Base-by-base conservation (phyloP, 2,113 vertebrate genomes). In the Raphicerus campestris region DNA sequence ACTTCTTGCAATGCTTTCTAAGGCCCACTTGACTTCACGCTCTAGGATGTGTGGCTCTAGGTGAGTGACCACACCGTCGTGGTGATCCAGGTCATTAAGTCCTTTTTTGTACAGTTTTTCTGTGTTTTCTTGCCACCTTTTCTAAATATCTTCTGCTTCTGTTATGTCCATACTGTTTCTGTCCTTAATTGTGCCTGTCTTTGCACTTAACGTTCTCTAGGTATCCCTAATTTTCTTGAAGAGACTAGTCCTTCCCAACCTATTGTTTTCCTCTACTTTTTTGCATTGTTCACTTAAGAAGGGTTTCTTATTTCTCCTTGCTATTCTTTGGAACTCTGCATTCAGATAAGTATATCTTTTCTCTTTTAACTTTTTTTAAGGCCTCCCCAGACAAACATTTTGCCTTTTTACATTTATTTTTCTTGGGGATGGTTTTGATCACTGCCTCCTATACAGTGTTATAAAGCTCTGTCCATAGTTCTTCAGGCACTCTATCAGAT, bases 61-160 rank as follows among this genome's bases (percentile, higher is more conserved):
- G 19, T 35, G n/a, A 70, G n/a, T 70, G n/a, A 70, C 9, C 63
- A 70, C n/a, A 22, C n/a, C 1, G 0, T 35, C 0, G 0, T 70
- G 63, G n/a, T 70, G n/a, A 70, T 70, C 63, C 19, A 35, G 2
- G 63, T 35, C n/a, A 35, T 70, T 20, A 35, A 70, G 63, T 11
- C 19, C n/a, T 35, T 70, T 70, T 35, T 70, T 35, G n/a, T 35
- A 35, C 17, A 70, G n/a, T 20, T 70, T n/a, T 70, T 66, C 32
- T 66, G 16, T 35, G 63, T 70, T 35, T 70, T 35, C 17, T 70
- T 70, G 63, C n/a, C n/a, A 35, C 63, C 17, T 66, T n/a, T 66
- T 35, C 16, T 35, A 3, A 66, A n/a, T 66, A 70, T 35, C 63
- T 35, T 66, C n/a, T 35, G 16, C 63, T 70, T 70, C 63, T 66